Conservation (phyloP, 2,888 invertebrate genomes). For the Zygaena filipendulae region DNA sequence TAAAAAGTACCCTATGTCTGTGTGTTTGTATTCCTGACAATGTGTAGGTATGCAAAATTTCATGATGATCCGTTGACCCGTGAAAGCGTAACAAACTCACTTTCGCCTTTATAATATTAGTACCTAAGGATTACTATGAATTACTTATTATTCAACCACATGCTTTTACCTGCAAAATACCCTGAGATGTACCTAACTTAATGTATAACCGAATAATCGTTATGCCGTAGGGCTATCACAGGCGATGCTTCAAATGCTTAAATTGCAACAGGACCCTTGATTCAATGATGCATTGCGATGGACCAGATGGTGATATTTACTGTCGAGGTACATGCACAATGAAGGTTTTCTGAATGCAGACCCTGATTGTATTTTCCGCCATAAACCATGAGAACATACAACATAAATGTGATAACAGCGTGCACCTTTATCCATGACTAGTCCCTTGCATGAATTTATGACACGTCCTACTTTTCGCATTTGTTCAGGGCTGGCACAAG, state of each 20-base stretch:
- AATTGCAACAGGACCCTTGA: constrained; percentile 87
- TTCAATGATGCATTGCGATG: constrained; percentile 91
- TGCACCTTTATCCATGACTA: constrained; percentile 27
- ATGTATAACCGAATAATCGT: no score
- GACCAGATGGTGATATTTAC: constrained; percentile 91
- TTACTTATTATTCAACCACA: no score
- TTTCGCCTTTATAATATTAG: no score
- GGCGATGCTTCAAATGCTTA: constrained; percentile 89
- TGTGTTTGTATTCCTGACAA: no score
- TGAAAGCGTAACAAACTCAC: no score
- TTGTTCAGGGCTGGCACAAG: constrained; percentile 87
- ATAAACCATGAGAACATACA: constrained; percentile 38
- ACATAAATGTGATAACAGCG: constrained; percentile 49
- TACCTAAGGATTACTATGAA: no score
- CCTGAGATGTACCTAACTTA: no score
- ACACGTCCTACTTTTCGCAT: constrained; percentile 41
- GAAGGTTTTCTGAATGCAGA: constrained; percentile 21
- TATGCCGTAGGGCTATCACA: constrained; percentile 83
- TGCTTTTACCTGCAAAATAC: no score
- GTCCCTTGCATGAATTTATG: constrained; percentile 39
- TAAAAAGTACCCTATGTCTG: no score
- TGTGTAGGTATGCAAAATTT: no score
- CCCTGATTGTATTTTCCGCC: constrained; percentile 29
- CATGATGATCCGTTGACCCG: no score
- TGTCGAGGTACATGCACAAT: constrained; percentile 81